Conservation (phyloP, 1,140 invertebrate species). For the Dolichoris vasculosae region DNA sequence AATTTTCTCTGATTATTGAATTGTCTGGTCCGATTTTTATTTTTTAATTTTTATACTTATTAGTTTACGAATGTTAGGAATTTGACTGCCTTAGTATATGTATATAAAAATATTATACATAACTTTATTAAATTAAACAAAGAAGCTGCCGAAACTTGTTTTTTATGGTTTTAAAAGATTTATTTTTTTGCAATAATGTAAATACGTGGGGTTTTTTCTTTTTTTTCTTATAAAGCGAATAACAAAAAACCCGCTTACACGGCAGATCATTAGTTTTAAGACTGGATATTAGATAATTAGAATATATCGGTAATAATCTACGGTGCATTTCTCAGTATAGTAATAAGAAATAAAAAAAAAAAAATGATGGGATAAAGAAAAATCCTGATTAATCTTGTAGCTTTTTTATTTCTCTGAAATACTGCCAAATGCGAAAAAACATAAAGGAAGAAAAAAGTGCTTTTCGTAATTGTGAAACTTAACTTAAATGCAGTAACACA, state of each 20-base stretch:
- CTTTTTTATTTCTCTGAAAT: conserved; percentile 61
- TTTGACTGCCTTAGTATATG: conserved; percentile 31
- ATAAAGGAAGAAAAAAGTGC: conserved; percentile 28
- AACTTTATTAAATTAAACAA: conserved; percentile 25
- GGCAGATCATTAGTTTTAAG: conserved; percentile 67
- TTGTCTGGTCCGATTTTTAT: conserved; percentile 47
- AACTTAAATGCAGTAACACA: background rate
- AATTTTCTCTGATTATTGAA: conserved; percentile 55
- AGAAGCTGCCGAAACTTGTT: conserved; percentile 36
- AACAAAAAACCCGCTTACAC: conserved; percentile 56
- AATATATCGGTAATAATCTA: conserved; percentile 66
- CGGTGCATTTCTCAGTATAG: conserved; percentile 66
- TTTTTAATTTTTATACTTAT: conserved; percentile 50
- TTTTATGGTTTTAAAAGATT: conserved; percentile 40
- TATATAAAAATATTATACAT: conserved; percentile 40
- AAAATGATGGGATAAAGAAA: background rate
- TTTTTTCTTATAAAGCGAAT: background rate
- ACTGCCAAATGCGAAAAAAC: background rate
- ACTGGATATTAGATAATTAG: conserved; percentile 68
- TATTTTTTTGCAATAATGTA: conserved; percentile 19
- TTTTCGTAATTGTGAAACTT: conserved; percentile 38
- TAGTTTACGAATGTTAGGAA: conserved; percentile 43
- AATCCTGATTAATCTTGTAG: conserved; percentile 51
- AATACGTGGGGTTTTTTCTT: background rate
- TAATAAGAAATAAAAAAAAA: conserved; percentile 47